Conservation (phyloP, 2,888 invertebrate species). For the Ceriagrion tenellum region DNA sequence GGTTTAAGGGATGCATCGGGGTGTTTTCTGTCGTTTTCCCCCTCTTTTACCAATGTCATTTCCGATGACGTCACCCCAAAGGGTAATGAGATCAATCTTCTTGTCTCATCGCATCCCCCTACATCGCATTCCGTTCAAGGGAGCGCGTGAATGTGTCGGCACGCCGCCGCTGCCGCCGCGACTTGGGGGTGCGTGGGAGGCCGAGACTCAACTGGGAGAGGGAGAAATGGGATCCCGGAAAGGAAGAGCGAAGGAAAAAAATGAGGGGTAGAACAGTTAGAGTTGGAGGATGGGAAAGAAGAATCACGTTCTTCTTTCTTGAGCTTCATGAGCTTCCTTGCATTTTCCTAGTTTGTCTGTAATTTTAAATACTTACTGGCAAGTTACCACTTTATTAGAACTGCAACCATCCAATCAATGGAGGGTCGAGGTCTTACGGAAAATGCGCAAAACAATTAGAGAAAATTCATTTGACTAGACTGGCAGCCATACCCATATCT, state of each 20-base stretch:
- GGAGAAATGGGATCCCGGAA: background rate
- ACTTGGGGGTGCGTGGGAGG: background rate
- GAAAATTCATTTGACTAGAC: too few relatives aligned
- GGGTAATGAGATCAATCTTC: constrained; percentile 52
- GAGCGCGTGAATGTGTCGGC: background rate
- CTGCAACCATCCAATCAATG: too few relatives aligned
- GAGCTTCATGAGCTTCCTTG: too few relatives aligned
- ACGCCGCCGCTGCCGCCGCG: background rate
- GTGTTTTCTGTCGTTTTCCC: background rate
- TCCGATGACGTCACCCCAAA: background rate
- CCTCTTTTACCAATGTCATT: background rate
- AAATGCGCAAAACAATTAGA: too few relatives aligned
- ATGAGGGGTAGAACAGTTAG: background rate
- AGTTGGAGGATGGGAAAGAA: too few relatives aligned
- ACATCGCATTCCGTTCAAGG: background rate
- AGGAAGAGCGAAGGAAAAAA: background rate
- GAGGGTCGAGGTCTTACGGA: too few relatives aligned
- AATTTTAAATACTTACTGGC: too few relatives aligned
- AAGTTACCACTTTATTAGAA: too few relatives aligned
- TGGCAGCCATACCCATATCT: too few relatives aligned
- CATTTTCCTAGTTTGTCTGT: too few relatives aligned
- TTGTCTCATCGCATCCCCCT: constrained; percentile 26
- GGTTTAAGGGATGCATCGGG: background rate
- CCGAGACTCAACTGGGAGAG: background rate
- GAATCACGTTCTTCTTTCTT: too few relatives aligned